Base-by-base conservation (phyloP, 2,888 invertebrate species). In the Cephus nigrinus region DNA sequence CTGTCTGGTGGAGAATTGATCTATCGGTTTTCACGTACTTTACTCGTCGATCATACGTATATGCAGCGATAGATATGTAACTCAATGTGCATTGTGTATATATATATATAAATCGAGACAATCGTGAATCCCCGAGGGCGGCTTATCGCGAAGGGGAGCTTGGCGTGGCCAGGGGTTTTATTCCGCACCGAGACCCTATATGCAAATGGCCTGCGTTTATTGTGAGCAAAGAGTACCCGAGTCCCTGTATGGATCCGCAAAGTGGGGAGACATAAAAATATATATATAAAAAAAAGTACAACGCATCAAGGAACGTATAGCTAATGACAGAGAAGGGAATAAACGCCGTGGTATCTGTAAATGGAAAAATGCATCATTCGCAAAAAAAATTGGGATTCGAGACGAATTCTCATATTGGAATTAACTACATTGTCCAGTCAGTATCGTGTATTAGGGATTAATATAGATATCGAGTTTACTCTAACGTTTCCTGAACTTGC, bases 191-290 rank as follows among this genome's bases (percentile, higher is more conserved):
- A 86, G 83, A 85, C 86, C 87, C 88, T 83, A 82, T 86, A 89
- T 90, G 90, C 89, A 90, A 90, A 90, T 90, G 88, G 88, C 85
- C 83, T 82, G 84, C 86, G 85, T 88, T 90, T 88, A 90, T 90
- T 90, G 88, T 88, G 84, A 88, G 87, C 86, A 90, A 88, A 89
- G 88, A 88, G 86, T 83, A 79, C 83, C 80, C 23, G 55, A 55
- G 55, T 23, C 55, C 9, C 85, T 69, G 74, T 87, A 90, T 88
- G 88, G 89, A 90, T 89, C 88, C 84, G 88, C 88, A 87, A 89
- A 90, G 87, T 88, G 87, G 86, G 83, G 55, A 55, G 23, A 55
- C 55, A 9, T 23, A 55, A 23, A 55, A 55, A 40, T 23, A 55
- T 12, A 12, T 35, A 35, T 12, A 35, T 23, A 40, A 15, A 15